Conservation (phyloP, 2,113 vertebrate genomes). For the Pithys albifrons region DNA sequence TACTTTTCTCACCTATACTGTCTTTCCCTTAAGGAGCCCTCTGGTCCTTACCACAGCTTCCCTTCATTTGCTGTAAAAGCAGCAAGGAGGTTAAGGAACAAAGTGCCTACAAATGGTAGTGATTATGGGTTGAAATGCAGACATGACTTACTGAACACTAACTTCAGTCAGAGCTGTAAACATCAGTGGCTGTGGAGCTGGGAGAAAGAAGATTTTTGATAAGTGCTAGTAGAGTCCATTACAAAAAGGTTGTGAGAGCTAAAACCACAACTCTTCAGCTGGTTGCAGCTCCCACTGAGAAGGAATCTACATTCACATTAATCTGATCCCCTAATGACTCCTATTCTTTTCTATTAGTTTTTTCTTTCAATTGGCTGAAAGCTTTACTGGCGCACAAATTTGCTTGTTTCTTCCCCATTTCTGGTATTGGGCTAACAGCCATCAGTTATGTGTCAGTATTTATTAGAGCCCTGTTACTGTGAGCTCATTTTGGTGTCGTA, state of each 20-base stretch:
- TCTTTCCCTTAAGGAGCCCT: not conserved
- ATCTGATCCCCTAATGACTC: conserved; percentile 62
- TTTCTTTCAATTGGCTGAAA: conserved; percentile 20
- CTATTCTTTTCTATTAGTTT: not conserved
- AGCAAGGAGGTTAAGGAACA: conserved; percentile 1
- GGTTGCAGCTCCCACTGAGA: conserved; percentile 4
- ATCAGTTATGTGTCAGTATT: conserved; percentile 1
- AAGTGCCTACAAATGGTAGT: not conserved
- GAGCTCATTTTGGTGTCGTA: not conserved
- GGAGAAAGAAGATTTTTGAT: conserved; percentile 20
- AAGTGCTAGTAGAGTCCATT: not conserved
- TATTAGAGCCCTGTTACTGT: not conserved
- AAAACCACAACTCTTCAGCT: not conserved
- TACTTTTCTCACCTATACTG: not conserved
- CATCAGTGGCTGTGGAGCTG: not conserved
- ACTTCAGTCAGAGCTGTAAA: conserved; percentile 25
- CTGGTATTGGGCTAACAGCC: not conserved
- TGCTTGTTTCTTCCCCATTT: not conserved
- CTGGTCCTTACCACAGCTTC: not conserved
- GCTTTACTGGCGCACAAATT: not conserved
- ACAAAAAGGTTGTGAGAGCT: conserved; percentile 24
- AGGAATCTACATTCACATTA: conserved; percentile 61
- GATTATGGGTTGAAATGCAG: not conserved
- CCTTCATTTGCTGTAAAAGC: not conserved
- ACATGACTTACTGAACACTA: not conserved